phyloP scores from a whole-genome alignment of 2,113 vertebrate species.

The Crypturellus undulatus region DNA sequence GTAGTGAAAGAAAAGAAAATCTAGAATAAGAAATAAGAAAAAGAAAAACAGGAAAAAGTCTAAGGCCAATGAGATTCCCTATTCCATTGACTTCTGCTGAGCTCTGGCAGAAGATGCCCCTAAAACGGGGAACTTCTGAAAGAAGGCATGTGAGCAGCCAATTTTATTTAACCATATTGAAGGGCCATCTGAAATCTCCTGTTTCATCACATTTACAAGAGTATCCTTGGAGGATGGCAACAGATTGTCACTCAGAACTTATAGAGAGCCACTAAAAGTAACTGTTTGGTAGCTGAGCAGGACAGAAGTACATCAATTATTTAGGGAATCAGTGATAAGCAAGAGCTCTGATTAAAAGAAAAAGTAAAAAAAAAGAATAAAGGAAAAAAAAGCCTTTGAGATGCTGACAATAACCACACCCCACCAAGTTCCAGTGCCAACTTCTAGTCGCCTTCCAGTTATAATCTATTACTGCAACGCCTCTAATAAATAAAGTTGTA shows the following conservation, averaged over 20 bases:
- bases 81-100: background rate
- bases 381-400: background rate
- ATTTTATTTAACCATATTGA: background rate
- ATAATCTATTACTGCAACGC: constrained; percentile 33
- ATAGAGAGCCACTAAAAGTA: background rate
- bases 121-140: constrained; percentile 2
- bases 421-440: background rate
- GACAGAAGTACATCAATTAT: background rate
- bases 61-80: background rate
- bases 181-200: background rate
- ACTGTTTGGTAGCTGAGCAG: background rate
- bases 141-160: background rate
- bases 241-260: background rate
- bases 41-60: background rate
- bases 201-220: background rate
- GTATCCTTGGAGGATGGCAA: background rate
- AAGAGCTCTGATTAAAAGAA: background rate
- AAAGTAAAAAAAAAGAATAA: background rate
- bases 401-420: background rate
- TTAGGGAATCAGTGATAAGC: background rate
- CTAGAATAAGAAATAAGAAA: background rate
- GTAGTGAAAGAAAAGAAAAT: background rate
- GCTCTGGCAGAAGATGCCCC: background rate
- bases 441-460: constrained; percentile 23
- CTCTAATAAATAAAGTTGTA: constrained; percentile 52